Base-by-base conservation (phyloP, 2,113 vertebrate genomes). In the Rhizomys pruinosus region DNA sequence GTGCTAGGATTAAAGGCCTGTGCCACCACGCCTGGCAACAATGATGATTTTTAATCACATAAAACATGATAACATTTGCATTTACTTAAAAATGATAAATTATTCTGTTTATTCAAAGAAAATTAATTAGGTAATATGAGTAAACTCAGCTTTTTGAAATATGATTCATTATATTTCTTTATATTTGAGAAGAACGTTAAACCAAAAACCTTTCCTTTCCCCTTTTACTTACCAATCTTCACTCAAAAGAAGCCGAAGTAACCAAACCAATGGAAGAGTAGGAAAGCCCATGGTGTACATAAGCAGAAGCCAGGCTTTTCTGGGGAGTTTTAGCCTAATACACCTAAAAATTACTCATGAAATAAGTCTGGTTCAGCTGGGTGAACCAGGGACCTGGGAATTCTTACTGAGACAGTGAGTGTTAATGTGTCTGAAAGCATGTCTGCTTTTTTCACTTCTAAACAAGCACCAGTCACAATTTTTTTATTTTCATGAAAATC, bases 401-500 rank as follows among this genome's bases (percentile, higher is more conserved):
- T 85, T 81, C 94, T 92, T 79, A 79, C 78, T 90, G 57, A 92
- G 37, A 77, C 13, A 78, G 16, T 25, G 37, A 74, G 52, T 44
- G 81, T 72, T 57, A 11, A 13, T n/a, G 37, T 73, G 69, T 59
- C 78, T 69, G 69, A 82, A n/a, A 44, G 20, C 29, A 47, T 27
- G 37, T 76, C 68, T 77, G 6, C 0, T 81, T 73, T 93, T 17
- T n/a, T 94, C 44, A 16, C 34, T 68, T 77, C 17, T 84, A 47
- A 34, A 92, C 25, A 90, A 92, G n/a, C 42, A 59, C 13, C 69
- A 91, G 69, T 93, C 94, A 77, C 34, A 68, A n/a, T n/a, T n/a
- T 87, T 76, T 93, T 92, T 90, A 32, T 82, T 93, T 91, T 85
- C 37, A 89, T 89, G 25, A 95, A 82, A 94, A 85, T 19, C 22